Base-by-base conservation (phyloP, 2,113 vertebrate species). In the Osmerus eperlanus region DNA sequence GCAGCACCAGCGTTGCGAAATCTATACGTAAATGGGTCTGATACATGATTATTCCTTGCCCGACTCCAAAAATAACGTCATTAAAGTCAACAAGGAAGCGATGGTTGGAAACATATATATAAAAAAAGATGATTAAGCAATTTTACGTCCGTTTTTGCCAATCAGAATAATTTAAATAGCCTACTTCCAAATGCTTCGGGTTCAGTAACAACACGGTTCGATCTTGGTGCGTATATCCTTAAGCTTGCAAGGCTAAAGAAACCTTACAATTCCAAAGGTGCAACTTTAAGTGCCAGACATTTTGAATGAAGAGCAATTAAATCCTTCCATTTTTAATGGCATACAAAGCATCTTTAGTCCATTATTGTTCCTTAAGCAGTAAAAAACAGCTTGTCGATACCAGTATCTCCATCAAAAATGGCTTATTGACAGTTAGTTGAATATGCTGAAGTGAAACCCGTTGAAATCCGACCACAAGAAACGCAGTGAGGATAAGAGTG, bases 131-230 rank as follows among this genome's bases (percentile, higher is more conserved):
- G 63, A 58, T 78, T 53, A 66, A 21, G n/a, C 29, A 71, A 70
- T 81, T 83, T 81, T 85, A 84, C 85, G 73, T 70, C 4, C 73
- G 25, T 81, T 76, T 59, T 78, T 82, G 75, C 79, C 79, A 76
- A 81, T 51, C 85, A 74, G 75, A 83, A 74, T 84, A 70, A 78
- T 78, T 87, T 88, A 77, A 87, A 73, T 89, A 85, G 8, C 21
- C 78, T 78, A 81, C 86, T 89, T 89, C 90, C 88, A 83, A 80
- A 81, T 58, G 78, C 71, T 77, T 87, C 85, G 85, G 85, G 82
- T 84, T 76, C 41, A 82, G 68, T 32, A 80, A 73, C 68, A 69
- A 78, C 84, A 67, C 71, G 75, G 73, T 74, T 75, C 73, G 81
- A 68, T 86, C 70, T 81, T 78, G 80, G 81, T 83, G 75, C 28